These are phyloP conservation scores for Rhodeus uyekii DNA, from an alignment of 2,797 vertebrate genomes.

Conservation along the genomic window DNA sequence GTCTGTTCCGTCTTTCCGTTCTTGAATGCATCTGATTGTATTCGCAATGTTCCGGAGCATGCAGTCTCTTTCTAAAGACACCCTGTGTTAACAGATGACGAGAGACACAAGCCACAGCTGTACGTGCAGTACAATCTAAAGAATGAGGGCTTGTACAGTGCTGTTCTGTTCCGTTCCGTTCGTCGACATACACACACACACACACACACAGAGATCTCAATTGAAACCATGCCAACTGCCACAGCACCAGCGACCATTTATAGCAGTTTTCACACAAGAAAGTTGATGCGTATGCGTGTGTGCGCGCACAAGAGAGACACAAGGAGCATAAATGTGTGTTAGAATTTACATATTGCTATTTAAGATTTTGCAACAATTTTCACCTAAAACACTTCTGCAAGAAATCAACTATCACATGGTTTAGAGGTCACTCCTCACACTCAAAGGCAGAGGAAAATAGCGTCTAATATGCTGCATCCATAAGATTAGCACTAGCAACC, in stretches of 20 bases:
- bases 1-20: conserved; percentile 9
- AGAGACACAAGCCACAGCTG: conserved; percentile 26
- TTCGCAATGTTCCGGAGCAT: not conserved
- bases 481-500: not conserved
- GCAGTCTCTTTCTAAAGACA: conserved; percentile 31
- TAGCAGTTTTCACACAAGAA: conserved; percentile 48
- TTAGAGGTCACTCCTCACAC: conserved; percentile 43
- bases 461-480: not conserved
- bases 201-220: conserved; percentile 15
- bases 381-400: conserved; percentile 33
- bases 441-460: not conserved
- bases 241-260: conserved; percentile 46
- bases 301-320: not conserved
- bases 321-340: conserved; percentile 18
- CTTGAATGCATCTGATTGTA: conserved; percentile 34
- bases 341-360: conserved; percentile 40
- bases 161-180: conserved; percentile 12
- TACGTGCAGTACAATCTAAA: conserved; percentile 15
- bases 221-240: conserved; percentile 52
- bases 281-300: conserved; percentile 10
- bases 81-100: conserved; percentile 25
- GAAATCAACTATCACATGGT: conserved; percentile 31
- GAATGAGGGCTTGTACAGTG: conserved; percentile 29
- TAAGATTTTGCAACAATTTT: conserved; percentile 51
- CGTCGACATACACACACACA: not conserved